Evolutionary conservation across 2,888 invertebrate genomes (phyloP).

Genomic region (Colletes collaris): DNA sequence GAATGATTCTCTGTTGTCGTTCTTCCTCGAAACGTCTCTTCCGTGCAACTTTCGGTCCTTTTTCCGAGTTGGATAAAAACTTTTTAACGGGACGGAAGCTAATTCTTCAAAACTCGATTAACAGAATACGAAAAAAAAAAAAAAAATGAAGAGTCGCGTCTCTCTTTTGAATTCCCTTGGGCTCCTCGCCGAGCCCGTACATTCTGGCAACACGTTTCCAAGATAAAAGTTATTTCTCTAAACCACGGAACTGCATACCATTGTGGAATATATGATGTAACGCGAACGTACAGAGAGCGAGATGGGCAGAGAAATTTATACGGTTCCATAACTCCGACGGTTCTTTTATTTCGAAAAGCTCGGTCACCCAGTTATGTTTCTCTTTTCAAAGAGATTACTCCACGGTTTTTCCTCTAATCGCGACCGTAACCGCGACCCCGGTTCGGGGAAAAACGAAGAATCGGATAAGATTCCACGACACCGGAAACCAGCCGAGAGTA

Average conservation of each 20-base stretch:
- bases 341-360: background rate
- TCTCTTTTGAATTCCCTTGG: too few species aligned
- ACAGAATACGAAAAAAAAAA: too few species aligned
- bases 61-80: too few species aligned
- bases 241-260: background rate
- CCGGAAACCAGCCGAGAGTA: slow-evolving; percentile 4
- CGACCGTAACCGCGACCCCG: background rate
- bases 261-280: slow-evolving; percentile 3
- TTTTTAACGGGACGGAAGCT: too few species aligned
- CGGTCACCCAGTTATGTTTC: background rate
- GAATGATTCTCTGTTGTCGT: too few species aligned
- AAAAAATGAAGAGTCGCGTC: too few species aligned
- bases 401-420: slow-evolving; percentile 10
- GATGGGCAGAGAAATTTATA: slow-evolving; percentile 18
- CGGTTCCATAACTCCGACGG: slow-evolving; percentile 2
- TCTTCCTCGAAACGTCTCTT: too few species aligned
- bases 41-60: too few species aligned
- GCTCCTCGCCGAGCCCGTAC: too few species aligned
- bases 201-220: background rate
- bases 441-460: background rate
- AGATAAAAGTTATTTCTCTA: slow-evolving; percentile 6
- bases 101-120: too few species aligned
- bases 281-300: background rate
- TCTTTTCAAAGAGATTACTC: background rate
- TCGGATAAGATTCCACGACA: slow-evolving; percentile 17